Base-by-base conservation (phyloP, 2,113 vertebrate genomes). In the Hystrix brachyura region DNA sequence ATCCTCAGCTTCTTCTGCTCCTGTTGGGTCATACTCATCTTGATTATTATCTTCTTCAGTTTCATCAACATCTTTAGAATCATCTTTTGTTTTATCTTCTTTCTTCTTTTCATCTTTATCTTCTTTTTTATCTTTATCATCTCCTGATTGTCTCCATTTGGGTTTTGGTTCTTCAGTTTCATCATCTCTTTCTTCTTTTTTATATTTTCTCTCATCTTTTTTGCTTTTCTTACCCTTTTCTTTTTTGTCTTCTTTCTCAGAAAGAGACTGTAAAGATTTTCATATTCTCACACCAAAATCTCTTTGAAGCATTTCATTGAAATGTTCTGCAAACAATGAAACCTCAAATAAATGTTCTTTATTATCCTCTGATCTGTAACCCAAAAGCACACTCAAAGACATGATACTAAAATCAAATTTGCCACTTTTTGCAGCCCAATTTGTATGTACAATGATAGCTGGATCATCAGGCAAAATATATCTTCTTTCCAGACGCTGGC, bases 271-370 rank as follows among this genome's bases (percentile, higher is more conserved):
- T 46, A 99, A 97, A 7, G 99, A 99, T 98, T 99, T 99, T 91
- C 99, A 99, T 98, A 99, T 99, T 92, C 99, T 99, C 92, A 99
- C 99, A 62, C 99, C 99, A 98, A 99, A 99, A 98, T 99, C 99
- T 98, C 99, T 99, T 98, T 99, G 99, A 96, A 99, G 99, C 99
- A 99, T 99, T 98, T 99, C 99, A 95, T 99, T 99, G 97, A 99
- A 99, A 89, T 99, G 99, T 98, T 99, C 99, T 59, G 99, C 99
- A 98, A 99, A 99, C 90, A 99, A 98, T 1, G 99, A 99, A 59
- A 99, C 99, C 99, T 99, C 99, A 98, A 99, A 99, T 10, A 99
- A 99, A 98, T 99, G 99, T 65, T 99, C 99, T 98, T 99, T 99
- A 97, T 99, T 99, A 97, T 99, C 99, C 74, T 99, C 99, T 92